Evolutionary conservation across 1,140 invertebrate species (phyloP), one percentile per base, ranked within the genome.

Genomic region (Teleogryllus occipitalis): DNA sequence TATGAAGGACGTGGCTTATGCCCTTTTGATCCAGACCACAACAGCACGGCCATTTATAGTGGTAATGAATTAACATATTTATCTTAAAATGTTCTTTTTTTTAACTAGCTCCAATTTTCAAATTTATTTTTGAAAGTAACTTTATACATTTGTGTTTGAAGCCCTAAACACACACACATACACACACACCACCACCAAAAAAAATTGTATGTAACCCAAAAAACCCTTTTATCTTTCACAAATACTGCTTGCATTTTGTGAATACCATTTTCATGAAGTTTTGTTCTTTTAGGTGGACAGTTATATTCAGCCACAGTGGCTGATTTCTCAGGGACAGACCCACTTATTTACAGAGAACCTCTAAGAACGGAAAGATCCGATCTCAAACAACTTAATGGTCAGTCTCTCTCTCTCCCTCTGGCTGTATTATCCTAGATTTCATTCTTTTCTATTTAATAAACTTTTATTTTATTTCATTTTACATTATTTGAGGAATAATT

Each of bases 221-320:
- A 39, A 39, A 39, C 27, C 27, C 27, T 39, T 39, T 39, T 5
- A 39, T 39, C 27, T 39, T 39, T 1, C 27, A 39, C 27, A 2
- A 1, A 39, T 39, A 39, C 27, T 39, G 27, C 27, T 39, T 39
- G 27, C 27, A 39, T 39, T 39, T 39, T 39, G 27, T 39, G 27
- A 39, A 39, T 39, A 39, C 27, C 27, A 39, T 39, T 39, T 39
- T 39, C 27, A 39, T 39, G 27, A 39, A 39, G 7, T 76, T 49
- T 47, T 78, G 47, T 79, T 79, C 83, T 86, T 88, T 80, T 87
- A 94, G 95, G 95, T 86, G 94, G 93, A 27, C 93, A 96, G 84
- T 86, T 99, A 80, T 98, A 97, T 86, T 93, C 96, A 39, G 97
- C 95, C 22, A 99, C 97, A n/a, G 95, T 97, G 49, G 94, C 96